These are phyloP conservation scores for Spinus olivaceus DNA, from an alignment of 2,797 vertebrate species.

Conservation along the genomic window DNA sequence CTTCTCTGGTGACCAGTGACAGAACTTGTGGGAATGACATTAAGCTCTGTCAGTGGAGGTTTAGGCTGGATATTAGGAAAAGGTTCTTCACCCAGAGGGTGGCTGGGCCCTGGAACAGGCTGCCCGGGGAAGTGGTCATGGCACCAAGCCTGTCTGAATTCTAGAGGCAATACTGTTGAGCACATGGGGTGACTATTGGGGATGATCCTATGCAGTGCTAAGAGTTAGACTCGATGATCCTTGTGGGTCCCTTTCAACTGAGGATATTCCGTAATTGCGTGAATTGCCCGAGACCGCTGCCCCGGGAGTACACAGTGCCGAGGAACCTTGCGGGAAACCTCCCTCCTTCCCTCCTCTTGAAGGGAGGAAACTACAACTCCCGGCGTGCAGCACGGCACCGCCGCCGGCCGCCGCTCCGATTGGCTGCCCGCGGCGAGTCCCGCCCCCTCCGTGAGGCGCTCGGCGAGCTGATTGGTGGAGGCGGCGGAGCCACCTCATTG, in stretches of 20 bases:
- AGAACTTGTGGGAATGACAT: neutral
- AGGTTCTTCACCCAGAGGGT: neutral
- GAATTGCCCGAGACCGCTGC: fast-evolving
- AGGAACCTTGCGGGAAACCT: fast-evolving
- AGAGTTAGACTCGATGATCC: neutral
- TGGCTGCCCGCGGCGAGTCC: neutral
- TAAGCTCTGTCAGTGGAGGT: neutral
- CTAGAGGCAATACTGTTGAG: neutral
- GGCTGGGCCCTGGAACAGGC: neutral
- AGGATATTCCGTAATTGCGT: no score
- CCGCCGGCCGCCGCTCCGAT: neutral
- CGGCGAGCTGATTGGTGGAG: neutral
- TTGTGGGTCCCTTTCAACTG: neutral
- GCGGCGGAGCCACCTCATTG: neutral
- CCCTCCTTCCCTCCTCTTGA: fast-evolving
- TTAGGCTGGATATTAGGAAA: neutral
- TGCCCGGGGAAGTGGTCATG: neutral
- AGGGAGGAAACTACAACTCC: neutral
- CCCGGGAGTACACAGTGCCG: fast-evolving
- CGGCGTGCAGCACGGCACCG: neutral
- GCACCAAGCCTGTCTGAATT: no score
- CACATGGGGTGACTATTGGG: neutral
- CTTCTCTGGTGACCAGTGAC: no score
- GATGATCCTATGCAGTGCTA: neutral
- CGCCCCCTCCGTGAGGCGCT: neutral